These are phyloP conservation scores for Crenichthys baileyi DNA, from an alignment of 2,797 vertebrate species.

Conservation along the genomic window DNA sequence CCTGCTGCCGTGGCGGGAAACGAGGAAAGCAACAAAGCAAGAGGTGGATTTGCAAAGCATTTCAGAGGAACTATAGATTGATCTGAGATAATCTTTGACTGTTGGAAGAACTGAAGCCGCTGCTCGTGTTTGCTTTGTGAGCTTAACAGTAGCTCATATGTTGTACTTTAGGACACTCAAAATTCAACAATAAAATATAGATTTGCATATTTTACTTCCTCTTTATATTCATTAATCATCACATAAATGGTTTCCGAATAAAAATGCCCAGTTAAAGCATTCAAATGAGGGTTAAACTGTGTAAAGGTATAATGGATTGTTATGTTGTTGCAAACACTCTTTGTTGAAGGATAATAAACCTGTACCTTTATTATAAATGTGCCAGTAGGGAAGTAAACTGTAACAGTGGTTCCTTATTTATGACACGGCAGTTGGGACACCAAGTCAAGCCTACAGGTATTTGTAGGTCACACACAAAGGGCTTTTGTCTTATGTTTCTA, in stretches of 20 bases:
- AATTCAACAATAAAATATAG: background rate
- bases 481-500: conserved; percentile 1
- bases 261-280: background rate
- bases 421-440: conserved; percentile 52
- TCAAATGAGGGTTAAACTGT: background rate
- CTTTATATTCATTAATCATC: background rate
- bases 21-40: conserved; percentile 7
- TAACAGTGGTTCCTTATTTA: conserved; percentile 57
- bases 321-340: background rate
- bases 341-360: background rate
- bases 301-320: background rate
- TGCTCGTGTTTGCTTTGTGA: background rate
- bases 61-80: conserved; percentile 34
- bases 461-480: background rate
- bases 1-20: conserved; percentile 9
- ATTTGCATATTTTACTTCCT: conserved; percentile 29
- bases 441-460: background rate
- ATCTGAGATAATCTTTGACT: conserved; percentile 21
- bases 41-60: conserved; percentile 38
- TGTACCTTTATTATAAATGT: background rate
- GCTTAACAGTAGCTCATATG: background rate
- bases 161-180: background rate
- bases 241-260: conserved; percentile 2
- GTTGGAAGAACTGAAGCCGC: conserved; percentile 26
- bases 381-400: conserved; percentile 51